Base-by-base conservation (phyloP, 2,888 invertebrate genomes). In the Caenorhabditis becei region DNA sequence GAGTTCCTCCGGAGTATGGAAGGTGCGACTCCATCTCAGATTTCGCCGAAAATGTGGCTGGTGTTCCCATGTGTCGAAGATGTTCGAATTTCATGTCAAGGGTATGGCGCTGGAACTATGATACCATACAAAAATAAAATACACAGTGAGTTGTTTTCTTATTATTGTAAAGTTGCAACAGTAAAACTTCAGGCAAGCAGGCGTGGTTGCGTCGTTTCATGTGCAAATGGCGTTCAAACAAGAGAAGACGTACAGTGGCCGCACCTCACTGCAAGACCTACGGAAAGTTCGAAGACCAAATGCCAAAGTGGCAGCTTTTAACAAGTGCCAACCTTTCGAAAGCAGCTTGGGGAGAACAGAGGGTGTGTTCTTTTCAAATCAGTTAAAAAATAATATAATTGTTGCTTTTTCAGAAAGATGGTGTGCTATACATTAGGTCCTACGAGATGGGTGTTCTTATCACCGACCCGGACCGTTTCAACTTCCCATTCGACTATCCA, bases 261-360 rank as follows among this genome's bases (percentile, higher is more conserved):
- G 95, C 96, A 94, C 99, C 99, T 0, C 98, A 99, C 91, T 96
- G 97, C 47, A 99, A 86, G 59, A 77, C 80, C 10, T 86, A 83
- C 47, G 69, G 70, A 2, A 83, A 84, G 56, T 62, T 74, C 11
- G 66, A 74, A 7, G 82, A 86, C 18, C 78, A 80, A 18, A 51
- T 78, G 41, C 71, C 81, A 2, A 78, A 82, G 58, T 89, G 89
- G 88, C 53, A 87, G 56, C 59, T 90, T 44, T 0, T 94, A 94
- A 0, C 85, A 84, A 97, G 97, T 67, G 96, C 96, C 0, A 99
- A 99, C 92, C 92, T 97, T 35, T 98, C 97, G 14, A 97, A 97
- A 93, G 96, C 97, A 0, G 98, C 98, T 0, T 98, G 98, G 98
- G 98, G 98, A 49, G 92, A 92, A 11, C 83, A 92, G 88, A 94